phyloP scores from a whole-genome alignment of 2,797 vertebrate species.

The Cheirogaleus major region DNA sequence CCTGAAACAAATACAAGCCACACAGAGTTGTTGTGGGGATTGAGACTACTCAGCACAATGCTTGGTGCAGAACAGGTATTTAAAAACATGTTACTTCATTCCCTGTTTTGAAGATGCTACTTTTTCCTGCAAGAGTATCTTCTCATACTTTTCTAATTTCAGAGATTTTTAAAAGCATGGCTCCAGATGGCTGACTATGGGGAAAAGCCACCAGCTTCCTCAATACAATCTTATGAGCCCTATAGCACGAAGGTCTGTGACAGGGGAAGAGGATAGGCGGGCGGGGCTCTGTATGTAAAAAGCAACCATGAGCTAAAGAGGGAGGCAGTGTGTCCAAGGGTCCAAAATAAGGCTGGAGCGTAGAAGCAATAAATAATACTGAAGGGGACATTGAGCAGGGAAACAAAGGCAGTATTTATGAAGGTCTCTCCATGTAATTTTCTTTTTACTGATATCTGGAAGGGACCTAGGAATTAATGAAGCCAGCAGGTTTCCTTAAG shows the following conservation, averaged over 20 bases:
- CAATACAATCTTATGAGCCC: background rate
- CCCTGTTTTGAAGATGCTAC: background rate
- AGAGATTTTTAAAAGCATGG: background rate
- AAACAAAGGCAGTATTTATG: background rate
- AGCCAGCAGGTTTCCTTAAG: background rate
- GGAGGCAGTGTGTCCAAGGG: background rate
- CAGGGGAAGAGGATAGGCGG: too few relatives aligned
- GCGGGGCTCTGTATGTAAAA: background rate
- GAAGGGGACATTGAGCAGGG: background rate
- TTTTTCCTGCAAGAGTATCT: background rate
- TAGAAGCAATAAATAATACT: background rate
- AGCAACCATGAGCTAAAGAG: background rate
- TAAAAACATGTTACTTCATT: background rate
- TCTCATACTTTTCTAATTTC: background rate
- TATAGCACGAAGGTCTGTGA: background rate
- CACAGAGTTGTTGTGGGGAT: rapidly evolving
- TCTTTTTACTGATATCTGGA: background rate
- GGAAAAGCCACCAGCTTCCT: background rate
- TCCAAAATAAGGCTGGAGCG: background rate
- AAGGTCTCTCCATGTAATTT: background rate
- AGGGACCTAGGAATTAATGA: background rate
- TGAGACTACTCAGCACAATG: background rate
- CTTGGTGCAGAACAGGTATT: background rate
- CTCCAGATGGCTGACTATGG: background rate
- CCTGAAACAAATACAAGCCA: background rate